Evolutionary conservation across 2,113 vertebrate genomes (phyloP).

Genomic region (Scolopax mira): DNA sequence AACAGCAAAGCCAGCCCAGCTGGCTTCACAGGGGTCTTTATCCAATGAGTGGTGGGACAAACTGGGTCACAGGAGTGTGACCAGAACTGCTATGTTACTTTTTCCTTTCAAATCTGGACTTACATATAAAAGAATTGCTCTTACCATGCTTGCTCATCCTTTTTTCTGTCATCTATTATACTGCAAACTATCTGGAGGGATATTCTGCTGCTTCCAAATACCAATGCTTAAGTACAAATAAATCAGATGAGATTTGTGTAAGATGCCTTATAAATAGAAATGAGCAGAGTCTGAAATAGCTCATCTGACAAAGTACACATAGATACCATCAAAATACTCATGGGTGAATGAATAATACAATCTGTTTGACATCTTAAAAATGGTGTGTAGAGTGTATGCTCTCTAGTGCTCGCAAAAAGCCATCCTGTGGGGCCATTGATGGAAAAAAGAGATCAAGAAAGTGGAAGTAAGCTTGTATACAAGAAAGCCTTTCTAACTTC

Average conservation of each 20-base stretch:
- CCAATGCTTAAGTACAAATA: neutral
- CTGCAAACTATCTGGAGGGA: neutral
- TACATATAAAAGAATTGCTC: neutral
- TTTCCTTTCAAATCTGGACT: neutral
- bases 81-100: neutral
- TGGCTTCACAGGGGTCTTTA: neutral
- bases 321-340: neutral
- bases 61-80: neutral
- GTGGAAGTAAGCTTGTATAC: neutral
- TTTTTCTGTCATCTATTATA: neutral
- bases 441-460: neutral
- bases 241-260: neutral
- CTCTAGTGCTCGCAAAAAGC: neutral
- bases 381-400: neutral
- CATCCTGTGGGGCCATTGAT: neutral
- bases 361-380: neutral
- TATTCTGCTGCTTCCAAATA: neutral
- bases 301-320: neutral
- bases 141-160: neutral
- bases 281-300: neutral
- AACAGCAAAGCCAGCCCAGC: neutral
- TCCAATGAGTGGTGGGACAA: neutral
- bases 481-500: neutral
- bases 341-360: neutral
- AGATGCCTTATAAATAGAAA: slow-evolving; percentile 20